Conservation (phyloP, 2,113 vertebrate species). For the Gymnorhina tibicen region DNA sequence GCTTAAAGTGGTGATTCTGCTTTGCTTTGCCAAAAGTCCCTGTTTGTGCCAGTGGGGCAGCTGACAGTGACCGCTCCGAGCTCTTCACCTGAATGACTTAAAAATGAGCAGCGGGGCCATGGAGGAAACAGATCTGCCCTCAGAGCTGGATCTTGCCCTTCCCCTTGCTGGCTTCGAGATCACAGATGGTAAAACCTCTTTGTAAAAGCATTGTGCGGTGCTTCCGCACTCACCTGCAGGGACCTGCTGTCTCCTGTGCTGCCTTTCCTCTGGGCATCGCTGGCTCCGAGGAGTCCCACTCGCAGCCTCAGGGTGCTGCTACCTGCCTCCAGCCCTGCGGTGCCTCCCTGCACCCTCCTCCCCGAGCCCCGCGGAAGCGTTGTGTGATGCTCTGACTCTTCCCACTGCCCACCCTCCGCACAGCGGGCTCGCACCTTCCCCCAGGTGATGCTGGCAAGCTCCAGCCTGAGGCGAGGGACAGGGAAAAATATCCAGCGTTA, state of each 20-base stretch:
- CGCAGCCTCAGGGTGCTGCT: fast-evolving
- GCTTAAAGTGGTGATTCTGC: background rate
- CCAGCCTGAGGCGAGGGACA: background rate
- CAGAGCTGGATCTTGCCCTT: background rate
- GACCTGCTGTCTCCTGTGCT: background rate
- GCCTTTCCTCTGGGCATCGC: background rate
- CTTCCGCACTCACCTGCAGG: background rate
- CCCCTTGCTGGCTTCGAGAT: background rate
- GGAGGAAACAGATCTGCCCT: background rate
- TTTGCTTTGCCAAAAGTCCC: background rate
- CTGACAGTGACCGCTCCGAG: background rate
- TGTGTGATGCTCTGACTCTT: background rate
- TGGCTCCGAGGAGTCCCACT: fast-evolving
- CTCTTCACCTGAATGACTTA: background rate
- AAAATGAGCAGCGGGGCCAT: fast-evolving
- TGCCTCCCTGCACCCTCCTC: background rate
- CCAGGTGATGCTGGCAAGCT: slow-evolving; percentile 36
- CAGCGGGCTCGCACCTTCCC: background rate
- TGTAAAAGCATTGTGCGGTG: fast-evolving
- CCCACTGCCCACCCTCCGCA: background rate
- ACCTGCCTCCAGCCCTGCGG: background rate
- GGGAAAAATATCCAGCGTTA: background rate
- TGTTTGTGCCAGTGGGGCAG: background rate
- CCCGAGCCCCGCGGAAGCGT: fast-evolving
- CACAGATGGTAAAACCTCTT: background rate